Evolutionary conservation across 2,888 invertebrate species (phyloP), one percentile per base, ranked within the genome.

Genomic region (Aethes cnicana): DNA sequence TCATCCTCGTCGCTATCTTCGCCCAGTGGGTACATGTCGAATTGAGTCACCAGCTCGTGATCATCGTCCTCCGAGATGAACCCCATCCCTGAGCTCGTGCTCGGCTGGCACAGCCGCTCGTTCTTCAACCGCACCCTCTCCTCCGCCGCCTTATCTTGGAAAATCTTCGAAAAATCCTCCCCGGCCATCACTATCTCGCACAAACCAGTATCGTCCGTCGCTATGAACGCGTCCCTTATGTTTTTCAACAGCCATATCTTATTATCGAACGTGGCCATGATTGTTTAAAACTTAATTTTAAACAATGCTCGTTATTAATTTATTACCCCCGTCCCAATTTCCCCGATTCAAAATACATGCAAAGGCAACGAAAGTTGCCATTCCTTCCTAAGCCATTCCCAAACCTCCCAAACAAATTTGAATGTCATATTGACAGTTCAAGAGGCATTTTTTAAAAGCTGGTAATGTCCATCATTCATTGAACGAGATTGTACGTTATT

Each of bases 191-290:
- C 95, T 69, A 95, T 92, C 81, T 98, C 98, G 81, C 97, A 97
- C 91, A 97, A 94, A 50, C 97, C 96, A 66, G 98, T 97, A 82
- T 98, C 98, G 87, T 98, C 98, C 14, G 97, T 96, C 16, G 97
- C 96, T 73, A 98, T 96, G 83, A 97, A 98, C 6, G 97, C 97
- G 81, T 98, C 97, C 50, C 97, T 92, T 61, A 98, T 96, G 82
- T 98, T 97, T 54, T 97, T 95, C 43, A 98, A 91, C 37, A 98
- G 91, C 95, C 98, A 98, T 68, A 95, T 95, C 81, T 94, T 95
- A 84, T 98, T 97, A 81, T 98, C 97, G 81, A 97, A 98, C 59
- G 97, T 93, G 62, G 98, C 98, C 98, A 98, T 98, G 28, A 21
- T 48, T 16, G 12, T 41, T 50, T 32, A 39, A 41, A 25, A 36